phyloP scores from a whole-genome alignment of 2,888 invertebrate genomes.

The Drosophila vallismaia region DNA sequence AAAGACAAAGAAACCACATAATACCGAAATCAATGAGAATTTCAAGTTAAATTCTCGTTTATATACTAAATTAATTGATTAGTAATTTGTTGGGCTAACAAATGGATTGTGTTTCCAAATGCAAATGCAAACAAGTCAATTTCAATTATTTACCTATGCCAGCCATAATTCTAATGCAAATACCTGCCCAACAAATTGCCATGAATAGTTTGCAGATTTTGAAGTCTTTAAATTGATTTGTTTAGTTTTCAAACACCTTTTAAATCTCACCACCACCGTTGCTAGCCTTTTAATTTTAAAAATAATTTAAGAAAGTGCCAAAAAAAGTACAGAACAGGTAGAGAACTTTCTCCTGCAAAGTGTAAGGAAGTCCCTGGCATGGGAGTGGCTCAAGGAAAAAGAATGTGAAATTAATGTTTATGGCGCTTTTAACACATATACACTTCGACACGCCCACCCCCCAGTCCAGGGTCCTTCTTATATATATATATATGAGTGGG shows the following conservation, averaged over 20 bases:
- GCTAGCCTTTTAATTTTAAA: conserved; percentile 9
- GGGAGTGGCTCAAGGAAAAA: conserved; percentile 37
- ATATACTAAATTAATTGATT: conserved; percentile 26
- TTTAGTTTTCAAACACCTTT: background rate
- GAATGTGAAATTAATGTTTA: conserved; percentile 76
- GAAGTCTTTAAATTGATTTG: background rate
- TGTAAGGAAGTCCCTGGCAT: conserved; percentile 17
- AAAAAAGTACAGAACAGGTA: conserved; percentile 12
- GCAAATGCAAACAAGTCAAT: conserved; percentile 16
- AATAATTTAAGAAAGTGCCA: conserved; percentile 57
- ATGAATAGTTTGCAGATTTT: background rate
- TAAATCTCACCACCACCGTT: background rate
- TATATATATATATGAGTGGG: conserved; percentile 29
- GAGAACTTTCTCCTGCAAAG: conserved; percentile 6
- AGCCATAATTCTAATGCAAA: background rate
- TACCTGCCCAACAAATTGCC: background rate
- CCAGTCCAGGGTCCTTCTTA: background rate
- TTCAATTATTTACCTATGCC: conserved; percentile 17
- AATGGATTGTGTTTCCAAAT: background rate
- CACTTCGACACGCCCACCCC: conserved; percentile 46
- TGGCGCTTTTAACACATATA: conserved; percentile 74
- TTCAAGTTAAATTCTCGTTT: conserved; percentile 3
- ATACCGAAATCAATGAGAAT: conserved; percentile 8
- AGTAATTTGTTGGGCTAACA: conserved; percentile 2
- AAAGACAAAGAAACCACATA: conserved; percentile 5